These are phyloP conservation scores for Cryptoprocta ferox DNA, from an alignment of 2,797 vertebrate genomes.

Conservation along the genomic window DNA sequence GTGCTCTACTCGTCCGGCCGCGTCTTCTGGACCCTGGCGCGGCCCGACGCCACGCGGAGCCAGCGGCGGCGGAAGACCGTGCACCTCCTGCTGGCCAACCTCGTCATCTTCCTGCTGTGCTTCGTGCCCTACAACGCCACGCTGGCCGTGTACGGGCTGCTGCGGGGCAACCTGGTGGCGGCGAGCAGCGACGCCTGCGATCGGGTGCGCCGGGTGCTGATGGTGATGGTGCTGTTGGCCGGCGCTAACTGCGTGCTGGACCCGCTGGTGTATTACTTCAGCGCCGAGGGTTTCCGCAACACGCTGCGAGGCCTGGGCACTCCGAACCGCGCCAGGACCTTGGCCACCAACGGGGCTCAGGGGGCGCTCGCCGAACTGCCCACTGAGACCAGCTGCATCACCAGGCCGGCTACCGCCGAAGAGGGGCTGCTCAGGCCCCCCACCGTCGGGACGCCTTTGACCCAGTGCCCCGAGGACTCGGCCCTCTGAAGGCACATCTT, in stretches of 20 bases:
- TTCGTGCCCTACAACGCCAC: conserved; percentile 89
- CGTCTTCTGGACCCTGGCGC: conserved; percentile 86
- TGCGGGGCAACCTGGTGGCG: conserved; percentile 81
- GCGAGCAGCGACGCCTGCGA: conserved; percentile 48
- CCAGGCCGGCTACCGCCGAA: background rate
- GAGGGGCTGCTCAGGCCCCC: background rate
- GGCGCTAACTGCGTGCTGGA: conserved; percentile 89
- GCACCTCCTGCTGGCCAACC: conserved; percentile 86
- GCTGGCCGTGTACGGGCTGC: conserved; percentile 86
- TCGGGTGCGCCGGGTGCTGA: conserved; percentile 80
- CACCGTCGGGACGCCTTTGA: background rate
- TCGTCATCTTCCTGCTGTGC: conserved; percentile 89
- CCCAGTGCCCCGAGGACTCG: conserved; percentile 26
- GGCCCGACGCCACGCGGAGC: conserved; percentile 70
- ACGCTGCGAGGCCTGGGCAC: conserved; percentile 83
- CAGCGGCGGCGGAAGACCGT: conserved; percentile 84
- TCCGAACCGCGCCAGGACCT: background rate
- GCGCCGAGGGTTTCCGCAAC: conserved; percentile 88
- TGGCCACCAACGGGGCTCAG: background rate
- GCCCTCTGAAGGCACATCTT: background rate
- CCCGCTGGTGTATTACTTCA: conserved; percentile 89
- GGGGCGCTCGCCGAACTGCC: background rate
- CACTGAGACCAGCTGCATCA: background rate
- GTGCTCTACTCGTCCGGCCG: conserved; percentile 85
- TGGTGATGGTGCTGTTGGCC: conserved; percentile 84